These are phyloP conservation scores for Augiades crinisus DNA, from an alignment of 2,888 invertebrate genomes.

Conservation along the genomic window DNA sequence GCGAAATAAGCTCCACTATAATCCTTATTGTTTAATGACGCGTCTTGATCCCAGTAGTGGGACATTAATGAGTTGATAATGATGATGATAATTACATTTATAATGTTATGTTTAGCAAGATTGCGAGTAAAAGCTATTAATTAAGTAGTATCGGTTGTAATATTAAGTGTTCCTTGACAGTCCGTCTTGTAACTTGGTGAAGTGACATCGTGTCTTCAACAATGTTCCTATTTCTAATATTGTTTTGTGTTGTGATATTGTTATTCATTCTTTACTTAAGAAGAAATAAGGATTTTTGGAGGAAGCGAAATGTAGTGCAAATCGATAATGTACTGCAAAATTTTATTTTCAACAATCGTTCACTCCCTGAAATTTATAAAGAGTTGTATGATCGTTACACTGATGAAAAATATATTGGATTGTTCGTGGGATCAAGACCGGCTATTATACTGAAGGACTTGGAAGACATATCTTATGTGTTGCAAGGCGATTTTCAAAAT, in stretches of 20 bases:
- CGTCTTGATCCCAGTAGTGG: too few relatives aligned
- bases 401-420: constrained; percentile 44
- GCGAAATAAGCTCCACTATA: too few relatives aligned
- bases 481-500: constrained; percentile 52
- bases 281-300: constrained; percentile 51
- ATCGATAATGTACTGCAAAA: constrained; percentile 40
- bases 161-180: too few relatives aligned
- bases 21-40: too few relatives aligned
- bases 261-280: constrained; percentile 25
- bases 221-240: constrained; percentile 33
- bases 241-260: constrained; percentile 36
- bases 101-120: too few relatives aligned
- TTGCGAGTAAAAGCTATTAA: too few relatives aligned
- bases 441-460: constrained; percentile 47
- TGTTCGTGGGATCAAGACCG: constrained; percentile 43
- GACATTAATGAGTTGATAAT: too few relatives aligned
- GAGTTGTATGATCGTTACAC: constrained; percentile 48
- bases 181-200: not conserved
- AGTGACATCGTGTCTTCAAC: constrained; percentile 6
- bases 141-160: too few relatives aligned
- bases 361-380: constrained; percentile 50
- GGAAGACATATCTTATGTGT: constrained; percentile 52
- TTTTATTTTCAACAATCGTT: constrained; percentile 45
- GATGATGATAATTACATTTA: too few relatives aligned
- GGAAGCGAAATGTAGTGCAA: constrained; percentile 48